These are phyloP conservation scores for Scolanthus callimorphus DNA, from an alignment of 92 coral and sea anemone genomes.

Conservation along the genomic window DNA sequence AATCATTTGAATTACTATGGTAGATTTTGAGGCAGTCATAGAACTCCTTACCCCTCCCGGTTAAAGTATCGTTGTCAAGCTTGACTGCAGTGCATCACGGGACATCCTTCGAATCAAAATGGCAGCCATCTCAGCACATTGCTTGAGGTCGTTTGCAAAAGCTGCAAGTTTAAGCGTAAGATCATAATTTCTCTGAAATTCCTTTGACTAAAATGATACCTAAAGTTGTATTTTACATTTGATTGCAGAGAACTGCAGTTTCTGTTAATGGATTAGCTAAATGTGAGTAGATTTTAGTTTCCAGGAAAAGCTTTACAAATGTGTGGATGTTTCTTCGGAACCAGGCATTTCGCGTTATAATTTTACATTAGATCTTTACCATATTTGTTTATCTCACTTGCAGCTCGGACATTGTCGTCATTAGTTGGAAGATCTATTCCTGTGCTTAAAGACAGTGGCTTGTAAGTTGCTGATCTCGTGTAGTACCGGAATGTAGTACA, in stretches of 20 bases:
- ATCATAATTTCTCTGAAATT: neutral
- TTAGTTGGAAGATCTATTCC: constrained; percentile 44
- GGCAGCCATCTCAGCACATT: constrained; percentile 80
- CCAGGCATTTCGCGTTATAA: neutral
- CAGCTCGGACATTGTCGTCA: constrained; percentile 64
- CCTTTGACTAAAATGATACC: neutral
- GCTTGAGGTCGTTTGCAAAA: constrained; percentile 72
- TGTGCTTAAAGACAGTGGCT: constrained; percentile 61
- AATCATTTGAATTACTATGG: too few relatives aligned
- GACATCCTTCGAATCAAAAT: constrained; percentile 38
- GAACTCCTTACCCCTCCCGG: constrained; percentile 11
- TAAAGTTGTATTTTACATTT: neutral
- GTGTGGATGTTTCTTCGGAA: neutral
- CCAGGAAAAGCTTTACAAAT: too few relatives aligned
- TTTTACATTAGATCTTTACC: neutral
- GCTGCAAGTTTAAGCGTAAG: constrained; percentile 61
- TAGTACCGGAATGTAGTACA: too few relatives aligned
- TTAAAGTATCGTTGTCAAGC: constrained; percentile 65
- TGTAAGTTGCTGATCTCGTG: too few relatives aligned
- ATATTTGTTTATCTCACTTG: neutral
- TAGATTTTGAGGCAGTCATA: neutral
- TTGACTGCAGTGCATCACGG: constrained; percentile 85
- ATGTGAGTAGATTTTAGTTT: constrained; percentile 29
- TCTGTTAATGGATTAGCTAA: constrained; percentile 34
- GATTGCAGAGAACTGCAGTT: constrained; percentile 36